These are phyloP conservation scores for Taeniopygia guttata DNA, from an alignment of 2,797 vertebrate genomes.

Conservation along the genomic window DNA sequence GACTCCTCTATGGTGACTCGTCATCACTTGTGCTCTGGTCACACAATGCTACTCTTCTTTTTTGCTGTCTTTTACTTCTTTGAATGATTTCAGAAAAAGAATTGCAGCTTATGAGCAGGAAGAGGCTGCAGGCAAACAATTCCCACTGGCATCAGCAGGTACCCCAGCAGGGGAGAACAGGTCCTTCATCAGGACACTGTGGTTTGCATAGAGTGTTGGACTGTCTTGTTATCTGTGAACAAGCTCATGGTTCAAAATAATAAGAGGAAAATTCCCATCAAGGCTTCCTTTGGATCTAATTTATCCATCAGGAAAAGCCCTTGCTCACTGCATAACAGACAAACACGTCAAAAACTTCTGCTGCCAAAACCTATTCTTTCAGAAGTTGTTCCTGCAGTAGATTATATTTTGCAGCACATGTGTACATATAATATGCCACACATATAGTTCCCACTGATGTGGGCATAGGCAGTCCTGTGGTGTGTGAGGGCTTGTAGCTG, in stretches of 20 bases:
- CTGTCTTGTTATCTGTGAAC: not conserved
- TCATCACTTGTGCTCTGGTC: not conserved
- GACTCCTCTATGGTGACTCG: not conserved
- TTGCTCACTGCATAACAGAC: not conserved
- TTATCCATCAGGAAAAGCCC: not conserved
- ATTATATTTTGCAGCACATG: not conserved
- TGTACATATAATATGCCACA: not conserved
- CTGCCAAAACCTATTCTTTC: not conserved
- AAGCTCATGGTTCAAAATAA: not conserved
- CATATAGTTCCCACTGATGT: not conserved
- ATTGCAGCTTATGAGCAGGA: not conserved
- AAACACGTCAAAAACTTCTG: not conserved
- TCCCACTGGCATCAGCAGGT: not conserved
- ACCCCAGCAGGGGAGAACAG: not conserved
- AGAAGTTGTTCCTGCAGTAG: not conserved
- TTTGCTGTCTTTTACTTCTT: not conserved
- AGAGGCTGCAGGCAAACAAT: not conserved
- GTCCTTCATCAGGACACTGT: not conserved
- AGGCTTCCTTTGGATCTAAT: not conserved
- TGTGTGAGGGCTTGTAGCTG: fast-evolving
- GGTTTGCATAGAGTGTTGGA: not conserved
- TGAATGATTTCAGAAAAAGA: not conserved
- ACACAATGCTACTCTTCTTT: not conserved
- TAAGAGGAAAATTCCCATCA: not conserved
- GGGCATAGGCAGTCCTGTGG: not conserved